Percentiles rank a stretch among this genome's conserved stretches.
phyloP scores from a whole-genome alignment of 2,113 vertebrate species.

The Malurus cyaneus region DNA sequence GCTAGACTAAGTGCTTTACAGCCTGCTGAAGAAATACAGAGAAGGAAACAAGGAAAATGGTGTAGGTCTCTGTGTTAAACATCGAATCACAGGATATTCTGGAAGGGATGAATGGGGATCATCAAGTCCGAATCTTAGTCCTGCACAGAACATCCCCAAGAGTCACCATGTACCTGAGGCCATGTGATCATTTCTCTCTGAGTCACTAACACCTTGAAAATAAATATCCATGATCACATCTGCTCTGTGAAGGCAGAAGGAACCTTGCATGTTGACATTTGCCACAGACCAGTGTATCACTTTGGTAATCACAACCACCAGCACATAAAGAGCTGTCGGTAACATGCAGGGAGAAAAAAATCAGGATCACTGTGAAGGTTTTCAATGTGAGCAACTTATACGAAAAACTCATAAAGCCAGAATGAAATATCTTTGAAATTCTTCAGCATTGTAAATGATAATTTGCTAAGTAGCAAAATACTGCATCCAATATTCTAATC shows the following conservation, averaged over 20 bases:
- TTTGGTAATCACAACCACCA: background rate
- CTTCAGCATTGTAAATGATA: background rate
- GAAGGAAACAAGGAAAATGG: background rate
- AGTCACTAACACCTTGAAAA: background rate
- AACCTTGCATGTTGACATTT: background rate
- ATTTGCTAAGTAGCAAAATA: background rate
- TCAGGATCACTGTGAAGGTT: background rate
- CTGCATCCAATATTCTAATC: background rate
- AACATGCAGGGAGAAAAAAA: background rate
- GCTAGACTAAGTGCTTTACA: background rate
- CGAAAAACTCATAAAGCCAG: background rate
- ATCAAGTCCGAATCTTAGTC: background rate
- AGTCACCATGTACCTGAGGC: background rate
- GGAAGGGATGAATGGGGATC: accelerated
- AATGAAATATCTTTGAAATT: background rate
- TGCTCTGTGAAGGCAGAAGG: background rate
- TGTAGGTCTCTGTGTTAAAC: background rate
- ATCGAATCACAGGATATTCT: background rate
- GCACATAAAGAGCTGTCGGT: background rate
- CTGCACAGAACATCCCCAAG: background rate
- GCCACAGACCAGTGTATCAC: background rate
- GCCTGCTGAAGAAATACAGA: background rate
- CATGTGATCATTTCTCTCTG: background rate
- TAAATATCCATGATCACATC: background rate
- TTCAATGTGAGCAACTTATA: background rate